These are phyloP conservation scores for Yoshiicerus persimilis DNA, from an alignment of 1,140 invertebrate genomes.

Conservation along the genomic window DNA sequence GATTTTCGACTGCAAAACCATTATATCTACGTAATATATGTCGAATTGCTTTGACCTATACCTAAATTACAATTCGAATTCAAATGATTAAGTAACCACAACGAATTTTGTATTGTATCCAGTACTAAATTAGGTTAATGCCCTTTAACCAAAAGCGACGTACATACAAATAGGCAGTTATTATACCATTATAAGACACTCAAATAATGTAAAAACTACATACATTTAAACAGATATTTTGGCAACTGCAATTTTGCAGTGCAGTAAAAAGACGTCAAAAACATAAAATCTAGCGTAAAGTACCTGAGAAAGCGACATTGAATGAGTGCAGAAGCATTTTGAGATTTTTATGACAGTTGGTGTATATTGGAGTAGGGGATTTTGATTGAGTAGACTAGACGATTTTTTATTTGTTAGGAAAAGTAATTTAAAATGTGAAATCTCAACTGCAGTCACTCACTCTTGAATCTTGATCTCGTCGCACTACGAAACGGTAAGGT, in stretches of 20 bases:
- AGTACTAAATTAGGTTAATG: too few species aligned
- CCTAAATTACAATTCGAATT: too few species aligned
- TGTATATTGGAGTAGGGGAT: background rate
- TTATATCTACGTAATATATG: too few species aligned
- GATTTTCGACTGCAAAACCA: too few species aligned
- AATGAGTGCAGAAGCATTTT: background rate
- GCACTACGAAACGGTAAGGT: background rate
- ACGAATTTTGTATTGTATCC: too few species aligned
- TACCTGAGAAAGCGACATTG: background rate
- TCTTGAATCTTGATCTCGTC: too few species aligned
- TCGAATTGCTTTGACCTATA: too few species aligned
- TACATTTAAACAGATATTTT: background rate
- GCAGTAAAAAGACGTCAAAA: background rate
- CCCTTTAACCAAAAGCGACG: too few species aligned
- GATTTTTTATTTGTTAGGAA: background rate
- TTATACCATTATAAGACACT: too few species aligned
- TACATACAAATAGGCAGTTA: too few species aligned
- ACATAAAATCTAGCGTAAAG: background rate
- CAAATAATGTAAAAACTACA: too few species aligned
- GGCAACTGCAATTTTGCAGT: background rate
- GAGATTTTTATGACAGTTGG: background rate
- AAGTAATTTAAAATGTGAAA: background rate
- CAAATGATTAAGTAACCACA: too few species aligned
- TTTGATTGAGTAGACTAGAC: background rate
- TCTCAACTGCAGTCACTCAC: background rate